Conservation (phyloP, 2,113 vertebrate genomes). For the Engystomops pustulosus region DNA sequence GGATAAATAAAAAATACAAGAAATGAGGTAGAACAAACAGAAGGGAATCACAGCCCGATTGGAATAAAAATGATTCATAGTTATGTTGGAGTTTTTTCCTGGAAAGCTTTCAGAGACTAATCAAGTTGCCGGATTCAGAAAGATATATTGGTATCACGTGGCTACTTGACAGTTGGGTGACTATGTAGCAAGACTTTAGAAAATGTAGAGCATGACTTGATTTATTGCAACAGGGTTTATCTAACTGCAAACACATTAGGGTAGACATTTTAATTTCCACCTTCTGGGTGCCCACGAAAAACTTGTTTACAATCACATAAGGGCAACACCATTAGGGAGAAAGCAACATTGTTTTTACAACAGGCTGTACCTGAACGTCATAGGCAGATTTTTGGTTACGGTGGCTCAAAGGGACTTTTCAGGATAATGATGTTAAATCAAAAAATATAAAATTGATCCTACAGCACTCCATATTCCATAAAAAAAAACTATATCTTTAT, state of each 20-base stretch:
- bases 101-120: conserved; percentile 66
- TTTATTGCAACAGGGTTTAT: conserved; percentile 31
- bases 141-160: conserved; percentile 47
- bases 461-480: no score
- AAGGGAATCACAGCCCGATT: conserved; percentile 50
- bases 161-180: conserved; percentile 57
- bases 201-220: not conserved
- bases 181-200: conserved; percentile 17
- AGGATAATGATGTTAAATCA: no score
- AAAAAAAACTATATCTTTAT: no score
- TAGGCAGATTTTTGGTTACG: no score
- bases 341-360: no score
- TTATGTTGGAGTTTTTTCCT: conserved; percentile 68
- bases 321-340: not conserved
- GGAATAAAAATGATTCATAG: conserved; percentile 66
- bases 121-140: conserved; percentile 60
- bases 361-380: no score
- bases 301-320: not conserved
- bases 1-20: conserved; percentile 57
- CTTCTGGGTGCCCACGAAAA: not conserved
- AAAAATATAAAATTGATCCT: no score
- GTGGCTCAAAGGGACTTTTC: no score
- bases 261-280: not conserved
- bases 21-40: conserved; percentile 57
- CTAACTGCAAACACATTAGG: conserved; percentile 37